phyloP scores from a whole-genome alignment of 2,797 vertebrate genomes.

The Malurus leucopterus region DNA sequence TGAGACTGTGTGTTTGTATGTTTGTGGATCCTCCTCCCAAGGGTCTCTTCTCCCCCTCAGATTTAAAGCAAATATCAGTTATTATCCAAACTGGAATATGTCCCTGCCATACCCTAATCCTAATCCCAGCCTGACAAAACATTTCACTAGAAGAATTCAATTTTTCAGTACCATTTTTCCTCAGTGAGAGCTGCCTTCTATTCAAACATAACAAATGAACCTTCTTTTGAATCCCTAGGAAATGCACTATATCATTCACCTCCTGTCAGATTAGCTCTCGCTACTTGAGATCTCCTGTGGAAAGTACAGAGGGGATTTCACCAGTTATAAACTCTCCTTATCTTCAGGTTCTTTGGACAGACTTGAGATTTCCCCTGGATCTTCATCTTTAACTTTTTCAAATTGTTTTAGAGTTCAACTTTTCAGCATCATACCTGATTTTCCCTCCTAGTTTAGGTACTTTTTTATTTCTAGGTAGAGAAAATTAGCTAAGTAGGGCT shows the following conservation, averaged over 20 bases:
- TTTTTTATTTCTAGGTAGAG: neutral
- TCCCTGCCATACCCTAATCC: neutral
- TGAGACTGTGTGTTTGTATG: neutral
- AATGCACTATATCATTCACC: slow-evolving; percentile 2
- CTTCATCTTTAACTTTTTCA: neutral
- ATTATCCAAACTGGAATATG: neutral
- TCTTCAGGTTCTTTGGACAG: slow-evolving; percentile 20
- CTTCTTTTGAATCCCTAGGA: slow-evolving; percentile 3
- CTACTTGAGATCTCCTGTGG: neutral
- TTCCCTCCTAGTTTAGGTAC: neutral
- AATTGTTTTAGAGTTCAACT: neutral
- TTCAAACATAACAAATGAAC: slow-evolving; percentile 16
- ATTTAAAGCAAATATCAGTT: neutral
- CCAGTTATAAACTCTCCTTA: slow-evolving; percentile 20
- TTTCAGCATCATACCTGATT: neutral
- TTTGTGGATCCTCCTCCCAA: neutral
- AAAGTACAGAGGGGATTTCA: slow-evolving; percentile 25
- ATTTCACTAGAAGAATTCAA: neutral
- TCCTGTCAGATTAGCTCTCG: slow-evolving; percentile 1
- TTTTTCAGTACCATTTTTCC: neutral
- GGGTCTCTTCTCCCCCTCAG: neutral
- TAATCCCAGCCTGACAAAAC: neutral
- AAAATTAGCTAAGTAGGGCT: neutral
- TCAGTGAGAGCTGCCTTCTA: neutral
- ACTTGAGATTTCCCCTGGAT: slow-evolving; percentile 22